phyloP scores from a whole-genome alignment of 2,888 invertebrate species.

The Gibbula magus region DNA sequence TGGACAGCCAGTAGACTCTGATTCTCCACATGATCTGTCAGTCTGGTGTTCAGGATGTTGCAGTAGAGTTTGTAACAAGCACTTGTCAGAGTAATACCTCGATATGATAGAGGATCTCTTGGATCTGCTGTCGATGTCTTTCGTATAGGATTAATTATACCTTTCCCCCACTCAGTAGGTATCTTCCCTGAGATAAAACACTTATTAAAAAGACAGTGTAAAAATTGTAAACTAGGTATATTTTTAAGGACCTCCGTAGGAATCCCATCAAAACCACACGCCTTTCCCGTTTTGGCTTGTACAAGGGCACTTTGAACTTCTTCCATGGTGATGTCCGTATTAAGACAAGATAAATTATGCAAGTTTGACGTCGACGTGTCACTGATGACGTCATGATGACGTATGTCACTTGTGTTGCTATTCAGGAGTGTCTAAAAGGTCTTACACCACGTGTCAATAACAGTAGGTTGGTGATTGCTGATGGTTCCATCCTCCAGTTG shows the following conservation, averaged over 20 bases:
- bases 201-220: neutral
- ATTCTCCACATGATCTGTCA: neutral
- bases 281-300: neutral
- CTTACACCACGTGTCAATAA: neutral
- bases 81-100: constrained; percentile 28
- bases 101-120: constrained; percentile 32
- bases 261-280: neutral
- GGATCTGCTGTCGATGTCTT: constrained; percentile 30
- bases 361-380: neutral
- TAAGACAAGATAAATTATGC: neutral
- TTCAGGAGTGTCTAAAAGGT: neutral
- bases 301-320: neutral
- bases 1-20: constrained; percentile 19
- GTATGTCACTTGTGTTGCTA: neutral
- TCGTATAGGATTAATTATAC: constrained; percentile 34
- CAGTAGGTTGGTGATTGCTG: neutral
- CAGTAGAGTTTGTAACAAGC: constrained; percentile 37
- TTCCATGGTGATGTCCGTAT: neutral
- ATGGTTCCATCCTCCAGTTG: neutral
- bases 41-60: constrained; percentile 14
- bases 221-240: neutral
- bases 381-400: neutral
- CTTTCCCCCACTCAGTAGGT: constrained; percentile 27
- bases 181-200: constrained; percentile 24
- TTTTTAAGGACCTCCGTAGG: neutral